Evolutionary conservation across 2,888 invertebrate species (phyloP).

Genomic region (Rhingia rostrata): DNA sequence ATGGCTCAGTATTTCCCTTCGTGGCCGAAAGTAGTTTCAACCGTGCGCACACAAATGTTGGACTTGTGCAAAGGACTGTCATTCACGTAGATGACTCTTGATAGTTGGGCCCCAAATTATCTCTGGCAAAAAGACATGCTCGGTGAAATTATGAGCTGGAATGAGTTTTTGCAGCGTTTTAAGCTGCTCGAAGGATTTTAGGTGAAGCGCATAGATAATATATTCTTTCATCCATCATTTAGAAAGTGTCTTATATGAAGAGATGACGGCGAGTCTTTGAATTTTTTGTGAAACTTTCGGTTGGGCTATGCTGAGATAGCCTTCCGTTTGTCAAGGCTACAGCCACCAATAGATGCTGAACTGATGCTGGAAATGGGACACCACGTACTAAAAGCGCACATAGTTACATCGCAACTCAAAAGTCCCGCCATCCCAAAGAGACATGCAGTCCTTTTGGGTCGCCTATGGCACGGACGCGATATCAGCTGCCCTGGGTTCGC

Average conservation of each 20-base stretch:
- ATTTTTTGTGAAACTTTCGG: slow-evolving; percentile 96
- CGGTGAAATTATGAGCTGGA: slow-evolving; percentile 93
- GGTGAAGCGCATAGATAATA: slow-evolving; percentile 94
- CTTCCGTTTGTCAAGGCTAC: slow-evolving; percentile 93
- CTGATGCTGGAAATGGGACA: slow-evolving; percentile 96
- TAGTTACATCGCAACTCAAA: slow-evolving; percentile 94
- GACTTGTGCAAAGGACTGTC: slow-evolving; percentile 93
- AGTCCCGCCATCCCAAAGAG: slow-evolving; percentile 89
- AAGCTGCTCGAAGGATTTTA: slow-evolving; percentile 93
- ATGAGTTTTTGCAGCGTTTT: slow-evolving; percentile 94
- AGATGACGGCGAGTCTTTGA: slow-evolving; percentile 93
- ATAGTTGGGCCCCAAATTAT: slow-evolving; percentile 86
- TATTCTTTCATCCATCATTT: slow-evolving; percentile 99
- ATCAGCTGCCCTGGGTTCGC: slow-evolving; percentile 91
- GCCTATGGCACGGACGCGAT: slow-evolving; percentile 91
- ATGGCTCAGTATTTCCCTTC: slow-evolving; percentile 87
- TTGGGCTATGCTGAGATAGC: slow-evolving; percentile 96
- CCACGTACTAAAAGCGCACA: slow-evolving; percentile 97
- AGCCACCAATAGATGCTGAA: slow-evolving; percentile 93
- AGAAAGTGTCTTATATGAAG: slow-evolving; percentile 96
- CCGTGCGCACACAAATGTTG: slow-evolving; percentile 91
- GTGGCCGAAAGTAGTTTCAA: slow-evolving; percentile 95
- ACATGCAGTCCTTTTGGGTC: slow-evolving; percentile 95
- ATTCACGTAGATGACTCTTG: slow-evolving; percentile 90
- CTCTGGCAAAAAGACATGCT: slow-evolving; percentile 92